phyloP scores from a whole-genome alignment of 1,140 invertebrate species.

The Proctacanthus coquilletti region DNA sequence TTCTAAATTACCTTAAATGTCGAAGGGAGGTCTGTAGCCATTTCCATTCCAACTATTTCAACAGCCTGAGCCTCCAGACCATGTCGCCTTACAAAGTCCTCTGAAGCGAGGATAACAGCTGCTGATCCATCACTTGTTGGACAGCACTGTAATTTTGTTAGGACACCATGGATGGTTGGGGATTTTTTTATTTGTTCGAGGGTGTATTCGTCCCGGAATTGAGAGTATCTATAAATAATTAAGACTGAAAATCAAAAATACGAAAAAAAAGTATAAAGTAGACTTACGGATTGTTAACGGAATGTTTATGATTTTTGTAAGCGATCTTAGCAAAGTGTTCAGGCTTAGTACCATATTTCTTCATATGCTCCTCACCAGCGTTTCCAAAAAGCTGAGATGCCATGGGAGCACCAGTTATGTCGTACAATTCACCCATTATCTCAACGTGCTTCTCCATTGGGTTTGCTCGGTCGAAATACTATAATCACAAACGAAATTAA shows the following conservation, averaged over 20 bases:
- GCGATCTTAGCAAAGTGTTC: constrained; percentile 96
- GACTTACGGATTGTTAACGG: constrained; percentile 81
- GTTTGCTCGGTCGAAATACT: constrained; percentile 78
- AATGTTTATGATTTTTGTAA: constrained; percentile 95
- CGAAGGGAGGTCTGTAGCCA: constrained; percentile 78
- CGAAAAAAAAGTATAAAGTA: neutral
- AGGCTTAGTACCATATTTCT: constrained; percentile 80
- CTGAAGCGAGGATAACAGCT: constrained; percentile 77
- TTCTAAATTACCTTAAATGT: constrained; percentile 45
- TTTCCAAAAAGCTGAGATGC: constrained; percentile 95
- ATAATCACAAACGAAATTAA: constrained; percentile 11
- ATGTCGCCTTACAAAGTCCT: constrained; percentile 74
- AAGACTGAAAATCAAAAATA: constrained; percentile 8
- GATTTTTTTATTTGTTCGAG: constrained; percentile 80
- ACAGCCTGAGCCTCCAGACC: constrained; percentile 73
- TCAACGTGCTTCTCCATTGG: constrained; percentile 88
- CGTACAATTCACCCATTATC: constrained; percentile 66
- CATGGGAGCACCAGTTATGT: constrained; percentile 63
- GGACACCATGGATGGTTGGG: constrained; percentile 67
- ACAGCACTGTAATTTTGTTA: constrained; percentile 93
- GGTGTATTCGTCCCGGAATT: constrained; percentile 79
- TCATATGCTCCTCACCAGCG: constrained; percentile 92
- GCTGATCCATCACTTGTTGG: constrained; percentile 94
- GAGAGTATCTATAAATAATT: constrained; percentile 50
- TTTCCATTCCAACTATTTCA: constrained; percentile 91